These are phyloP conservation scores for Pediacus dermestoides DNA, from an alignment of 2,888 invertebrate genomes.

Conservation along the genomic window DNA sequence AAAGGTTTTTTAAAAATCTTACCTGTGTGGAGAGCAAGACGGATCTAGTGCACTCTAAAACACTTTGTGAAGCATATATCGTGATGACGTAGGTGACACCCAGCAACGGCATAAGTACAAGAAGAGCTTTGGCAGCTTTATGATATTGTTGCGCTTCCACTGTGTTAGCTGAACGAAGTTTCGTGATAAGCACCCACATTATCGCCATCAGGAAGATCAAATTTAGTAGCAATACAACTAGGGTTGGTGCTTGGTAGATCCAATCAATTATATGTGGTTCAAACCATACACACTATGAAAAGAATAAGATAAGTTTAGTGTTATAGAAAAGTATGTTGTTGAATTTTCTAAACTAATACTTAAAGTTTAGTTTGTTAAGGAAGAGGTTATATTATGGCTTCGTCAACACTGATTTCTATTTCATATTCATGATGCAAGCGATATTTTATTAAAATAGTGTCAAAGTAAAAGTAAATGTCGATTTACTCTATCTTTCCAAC, in stretches of 20 bases:
- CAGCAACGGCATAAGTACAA: slow-evolving; percentile 88
- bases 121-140: slow-evolving; percentile 85
- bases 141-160: slow-evolving; percentile 87
- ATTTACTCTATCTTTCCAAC: slow-evolving; percentile 5
- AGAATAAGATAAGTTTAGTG: too few species aligned
- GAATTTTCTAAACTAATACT: too few species aligned
- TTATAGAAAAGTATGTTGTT: too few species aligned
- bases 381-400: too few species aligned
- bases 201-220: slow-evolving; percentile 77
- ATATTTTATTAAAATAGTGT: too few species aligned
- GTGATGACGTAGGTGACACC: slow-evolving; percentile 89
- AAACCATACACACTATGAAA: slow-evolving; percentile 69
- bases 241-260: slow-evolving; percentile 83
- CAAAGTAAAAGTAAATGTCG: too few species aligned
- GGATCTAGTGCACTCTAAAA: slow-evolving; percentile 77
- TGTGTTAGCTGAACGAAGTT: slow-evolving; percentile 85
- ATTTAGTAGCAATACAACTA: slow-evolving; percentile 78
- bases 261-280: slow-evolving; percentile 76
- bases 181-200: slow-evolving; percentile 92
- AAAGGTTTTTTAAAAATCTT: slow-evolving; percentile 33
- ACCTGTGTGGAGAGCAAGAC: slow-evolving; percentile 89
- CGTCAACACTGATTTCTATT: too few species aligned
- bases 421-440: too few species aligned
- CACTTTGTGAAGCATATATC: slow-evolving; percentile 73
- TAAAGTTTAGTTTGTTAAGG: too few species aligned